Evolutionary conservation across 2,797 vertebrate species (phyloP).

Genomic region (Schizothorax lantsangensis): DNA sequence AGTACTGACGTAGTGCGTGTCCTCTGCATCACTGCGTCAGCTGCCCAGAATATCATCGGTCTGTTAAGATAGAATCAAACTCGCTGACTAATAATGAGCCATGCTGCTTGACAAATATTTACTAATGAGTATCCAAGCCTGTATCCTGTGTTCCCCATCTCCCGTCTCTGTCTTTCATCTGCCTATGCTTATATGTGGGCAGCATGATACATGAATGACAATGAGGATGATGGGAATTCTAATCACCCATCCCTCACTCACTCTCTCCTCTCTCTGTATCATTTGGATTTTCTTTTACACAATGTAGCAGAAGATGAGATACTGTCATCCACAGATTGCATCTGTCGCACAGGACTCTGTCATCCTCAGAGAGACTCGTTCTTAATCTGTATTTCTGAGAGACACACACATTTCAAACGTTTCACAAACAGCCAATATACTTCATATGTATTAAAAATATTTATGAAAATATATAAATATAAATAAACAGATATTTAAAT

Average conservation of each 20-base stretch:
- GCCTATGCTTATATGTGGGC: constrained; percentile 31
- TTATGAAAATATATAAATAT: neutral
- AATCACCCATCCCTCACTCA: constrained; percentile 30
- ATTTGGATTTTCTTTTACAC: constrained; percentile 5
- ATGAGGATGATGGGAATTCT: constrained; percentile 40
- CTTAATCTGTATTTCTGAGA: neutral
- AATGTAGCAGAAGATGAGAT: constrained; percentile 30
- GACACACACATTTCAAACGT: neutral
- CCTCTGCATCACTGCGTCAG: constrained; percentile 51
- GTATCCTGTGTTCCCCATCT: constrained; percentile 26
- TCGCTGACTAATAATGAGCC: constrained; percentile 55
- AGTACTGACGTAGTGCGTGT: constrained; percentile 46
- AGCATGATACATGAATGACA: constrained; percentile 45
- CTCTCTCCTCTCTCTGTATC: constrained; percentile 1
- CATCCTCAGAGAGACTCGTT: neutral
- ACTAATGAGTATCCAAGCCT: constrained; percentile 46
- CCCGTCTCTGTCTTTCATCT: constrained; percentile 13
- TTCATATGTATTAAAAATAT: neutral
- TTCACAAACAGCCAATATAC: neutral
- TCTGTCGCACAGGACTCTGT: neutral
- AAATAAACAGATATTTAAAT: neutral
- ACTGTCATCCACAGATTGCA: constrained; percentile 14
- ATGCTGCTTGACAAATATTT: constrained; percentile 57
- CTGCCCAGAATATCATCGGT: constrained; percentile 49
- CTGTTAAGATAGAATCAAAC: constrained; percentile 50